phyloP scores from a whole-genome alignment of 2,888 invertebrate genomes.

The Epirrhoe alternata region DNA sequence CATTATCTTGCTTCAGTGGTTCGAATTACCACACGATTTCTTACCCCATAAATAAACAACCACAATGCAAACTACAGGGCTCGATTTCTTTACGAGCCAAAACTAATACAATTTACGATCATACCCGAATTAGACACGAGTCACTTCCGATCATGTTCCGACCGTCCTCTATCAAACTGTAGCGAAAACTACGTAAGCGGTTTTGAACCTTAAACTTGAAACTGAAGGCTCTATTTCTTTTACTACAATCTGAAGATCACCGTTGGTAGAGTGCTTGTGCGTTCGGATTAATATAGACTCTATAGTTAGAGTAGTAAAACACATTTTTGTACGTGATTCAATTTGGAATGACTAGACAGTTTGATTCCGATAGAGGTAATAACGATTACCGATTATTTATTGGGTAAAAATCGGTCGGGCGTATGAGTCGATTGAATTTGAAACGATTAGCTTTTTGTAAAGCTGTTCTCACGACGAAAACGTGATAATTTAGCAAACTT shows the following conservation, averaged over 20 bases:
- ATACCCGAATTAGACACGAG: slow-evolving; percentile 35
- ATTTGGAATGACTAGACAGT: slow-evolving; percentile 9
- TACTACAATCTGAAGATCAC: neutral
- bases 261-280: neutral
- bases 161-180: neutral
- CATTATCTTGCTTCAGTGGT: slow-evolving; percentile 16
- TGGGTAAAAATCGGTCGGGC: slow-evolving; percentile 41
- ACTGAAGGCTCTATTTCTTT: neutral
- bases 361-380: slow-evolving; percentile 36
- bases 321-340: neutral
- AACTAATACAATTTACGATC: slow-evolving; percentile 69
- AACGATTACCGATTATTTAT: slow-evolving; percentile 47
- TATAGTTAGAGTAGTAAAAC: neutral
- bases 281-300: slow-evolving; percentile 1
- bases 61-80: slow-evolving; percentile 49
- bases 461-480: slow-evolving; percentile 17
- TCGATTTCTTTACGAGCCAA: slow-evolving; percentile 74
- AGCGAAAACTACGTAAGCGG: neutral
- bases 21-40: slow-evolving; percentile 14
- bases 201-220: neutral
- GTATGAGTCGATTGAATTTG: slow-evolving; percentile 33
- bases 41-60: slow-evolving; percentile 30
- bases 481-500: slow-evolving; percentile 3
- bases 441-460: slow-evolving; percentile 22
- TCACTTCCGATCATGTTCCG: slow-evolving; percentile 28